Evolutionary conservation across 2,113 vertebrate species (phyloP).

Genomic region (Saccopteryx leptura): DNA sequence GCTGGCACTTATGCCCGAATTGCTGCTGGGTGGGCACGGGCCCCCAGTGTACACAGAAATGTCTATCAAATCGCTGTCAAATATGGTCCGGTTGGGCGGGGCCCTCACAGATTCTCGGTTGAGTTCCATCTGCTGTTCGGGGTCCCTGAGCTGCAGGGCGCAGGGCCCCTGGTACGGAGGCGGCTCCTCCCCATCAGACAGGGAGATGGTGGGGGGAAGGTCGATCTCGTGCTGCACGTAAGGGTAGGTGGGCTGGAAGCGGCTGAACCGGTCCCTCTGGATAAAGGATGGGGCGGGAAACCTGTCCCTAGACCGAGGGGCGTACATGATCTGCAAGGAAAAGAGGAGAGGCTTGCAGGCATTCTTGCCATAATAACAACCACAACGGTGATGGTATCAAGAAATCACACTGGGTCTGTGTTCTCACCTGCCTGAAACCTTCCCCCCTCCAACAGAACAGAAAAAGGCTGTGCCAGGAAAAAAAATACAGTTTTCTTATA

Average conservation of each 20-base stretch:
- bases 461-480: background rate
- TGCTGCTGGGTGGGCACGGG: constrained; percentile 97
- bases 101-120: constrained; percentile 98
- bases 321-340: constrained; percentile 93
- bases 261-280: constrained; percentile 96
- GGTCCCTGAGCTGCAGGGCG: constrained; percentile 96
- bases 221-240: constrained; percentile 98
- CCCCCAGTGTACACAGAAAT: constrained; percentile 92
- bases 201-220: constrained; percentile 98
- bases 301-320: constrained; percentile 94
- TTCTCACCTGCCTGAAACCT: background rate
- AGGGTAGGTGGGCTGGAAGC: constrained; percentile 98
- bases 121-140: constrained; percentile 98
- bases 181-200: constrained; percentile 97
- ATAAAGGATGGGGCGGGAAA: constrained; percentile 95
- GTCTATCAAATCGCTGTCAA: constrained; percentile 98
- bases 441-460: background rate
- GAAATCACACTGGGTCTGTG: background rate
- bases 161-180: constrained; percentile 98
- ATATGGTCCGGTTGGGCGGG: constrained; percentile 98
- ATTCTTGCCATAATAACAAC: background rate
- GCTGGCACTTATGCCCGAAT: constrained; percentile 96
- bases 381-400: accelerated
- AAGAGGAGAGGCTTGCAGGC: constrained; percentile 47
- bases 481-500: background rate